Percentiles rank a stretch among this genome's conserved stretches.
Evolutionary conservation across 2,888 invertebrate genomes (phyloP).

Genomic region (Plebejus argus): DNA sequence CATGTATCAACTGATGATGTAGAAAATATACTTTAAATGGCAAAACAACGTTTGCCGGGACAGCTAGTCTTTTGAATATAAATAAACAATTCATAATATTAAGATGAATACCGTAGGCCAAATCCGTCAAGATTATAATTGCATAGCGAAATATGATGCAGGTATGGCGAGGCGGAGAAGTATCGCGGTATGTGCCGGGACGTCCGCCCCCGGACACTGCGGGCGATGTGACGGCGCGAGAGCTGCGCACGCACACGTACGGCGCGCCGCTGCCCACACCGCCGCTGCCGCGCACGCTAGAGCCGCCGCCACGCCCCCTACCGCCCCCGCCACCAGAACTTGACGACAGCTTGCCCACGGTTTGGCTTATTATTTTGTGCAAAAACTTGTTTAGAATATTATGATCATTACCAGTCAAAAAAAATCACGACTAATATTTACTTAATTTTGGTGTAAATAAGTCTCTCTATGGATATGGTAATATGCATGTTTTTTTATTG

Average conservation of each 20-base stretch:
- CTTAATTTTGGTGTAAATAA: no score
- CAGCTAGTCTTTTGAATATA: no score
- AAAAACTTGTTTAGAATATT: not conserved
- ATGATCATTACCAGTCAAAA: no score
- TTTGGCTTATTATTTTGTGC: conserved; percentile 39
- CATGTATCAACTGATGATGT: no score
- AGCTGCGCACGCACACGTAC: conserved; percentile 70
- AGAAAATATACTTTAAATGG: no score
- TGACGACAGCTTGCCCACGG: conserved; percentile 82
- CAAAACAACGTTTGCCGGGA: no score
- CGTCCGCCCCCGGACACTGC: conserved; percentile 66
- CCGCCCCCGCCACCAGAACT: conserved; percentile 74
- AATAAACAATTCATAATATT: no score
- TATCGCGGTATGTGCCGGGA: conserved; percentile 76
- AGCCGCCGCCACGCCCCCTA: conserved; percentile 76
- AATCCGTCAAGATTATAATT: not conserved
- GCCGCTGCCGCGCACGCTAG: conserved; percentile 81
- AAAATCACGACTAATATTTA: no score
- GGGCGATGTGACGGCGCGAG: conserved; percentile 66
- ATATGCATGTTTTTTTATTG: no score
- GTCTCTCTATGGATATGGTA: no score
- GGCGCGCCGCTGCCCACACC: conserved; percentile 79
- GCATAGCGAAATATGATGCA: conserved; percentile 39
- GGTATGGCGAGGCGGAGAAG: conserved; percentile 74
- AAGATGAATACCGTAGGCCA: not conserved